Base-by-base conservation (phyloP, 2,888 invertebrate species). In the Charanyca ferruginea region DNA sequence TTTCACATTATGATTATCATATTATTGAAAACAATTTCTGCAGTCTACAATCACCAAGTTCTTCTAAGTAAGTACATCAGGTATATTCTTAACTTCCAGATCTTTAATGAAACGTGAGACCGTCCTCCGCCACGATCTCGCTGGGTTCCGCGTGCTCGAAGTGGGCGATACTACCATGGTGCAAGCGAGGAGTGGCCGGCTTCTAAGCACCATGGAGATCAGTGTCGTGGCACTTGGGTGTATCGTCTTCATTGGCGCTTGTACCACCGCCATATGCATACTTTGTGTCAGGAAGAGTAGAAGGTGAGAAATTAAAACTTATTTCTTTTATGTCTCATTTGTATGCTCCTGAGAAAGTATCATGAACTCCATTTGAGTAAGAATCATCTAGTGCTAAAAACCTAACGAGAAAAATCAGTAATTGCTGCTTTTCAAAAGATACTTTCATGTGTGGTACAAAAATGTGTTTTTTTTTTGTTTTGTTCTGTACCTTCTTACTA, bases 221-320 rank as follows among this genome's bases (percentile, higher is more conserved):
- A 97, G 98, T 28, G 97, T 98, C 0, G 97, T 98, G 16, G 97
- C 98, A 0, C 95, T 98, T 7, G 98, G 98, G 3, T 97, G 98
- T 74, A 96, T 98, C 55, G 97, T 98, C 59, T 98, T 98, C 87
- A 91, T 98, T 48, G 98, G 98, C 0, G 98, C 98, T 0, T 96
- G 98, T 61, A 96, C 97, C 9, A 97, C 98, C 0, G 98, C 98
- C 16, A 94, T 98, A 11, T 98, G 98, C 85, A 97, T 98, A 76
- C 95, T 97, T 58, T 98, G 98, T 85, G 96, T 97, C 66, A 96
- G 97, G 61, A 96, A 93, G 73, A 97, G 94, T 70, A 94, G 96
- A 89, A 96, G 97, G 97, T 97, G 88, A 47, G 38, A 16, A 35
- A 32, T 11, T 38, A 0, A 16, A 38, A 35, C 35, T 35, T 35